Evolutionary conservation across 2,113 vertebrate genomes (phyloP).

Genomic region (Etia nguti): DNA sequence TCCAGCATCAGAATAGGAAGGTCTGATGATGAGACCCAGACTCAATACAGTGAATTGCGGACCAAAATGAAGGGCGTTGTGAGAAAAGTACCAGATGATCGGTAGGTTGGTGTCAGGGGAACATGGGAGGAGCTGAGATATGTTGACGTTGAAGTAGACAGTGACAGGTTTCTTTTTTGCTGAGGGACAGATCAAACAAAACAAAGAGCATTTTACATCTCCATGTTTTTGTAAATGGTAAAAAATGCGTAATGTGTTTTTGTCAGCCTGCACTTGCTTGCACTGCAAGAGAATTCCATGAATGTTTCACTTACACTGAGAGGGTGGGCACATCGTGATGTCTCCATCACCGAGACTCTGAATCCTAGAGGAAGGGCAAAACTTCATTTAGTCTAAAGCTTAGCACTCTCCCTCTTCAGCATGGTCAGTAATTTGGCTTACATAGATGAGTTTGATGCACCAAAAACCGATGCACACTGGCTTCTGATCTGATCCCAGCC

Average conservation of each 20-base stretch:
- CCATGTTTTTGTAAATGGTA: neutral
- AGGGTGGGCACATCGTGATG: neutral
- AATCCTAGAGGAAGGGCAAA: neutral
- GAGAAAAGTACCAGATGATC: neutral
- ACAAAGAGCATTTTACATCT: neutral
- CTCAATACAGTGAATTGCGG: neutral
- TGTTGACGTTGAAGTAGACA: neutral
- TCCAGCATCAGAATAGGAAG: neutral
- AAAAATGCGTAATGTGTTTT: neutral
- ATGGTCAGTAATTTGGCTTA: neutral
- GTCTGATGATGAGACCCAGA: conserved; percentile 6
- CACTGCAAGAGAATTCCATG: neutral
- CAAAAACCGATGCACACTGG: neutral
- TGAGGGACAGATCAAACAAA: neutral
- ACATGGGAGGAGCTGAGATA: conserved; percentile 11
- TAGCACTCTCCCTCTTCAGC: neutral
- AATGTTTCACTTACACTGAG: neutral
- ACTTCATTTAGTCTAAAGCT: neutral
- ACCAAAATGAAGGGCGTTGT: neutral
- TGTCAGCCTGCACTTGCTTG: neutral
- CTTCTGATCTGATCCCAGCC: conserved; percentile 1
- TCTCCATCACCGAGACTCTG: conserved; percentile 9
- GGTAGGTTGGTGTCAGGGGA: neutral
- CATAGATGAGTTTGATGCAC: neutral
- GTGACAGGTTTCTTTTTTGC: neutral